Conservation (phyloP, 2,113 vertebrate species). For the Mesocricetus auratus region DNA sequence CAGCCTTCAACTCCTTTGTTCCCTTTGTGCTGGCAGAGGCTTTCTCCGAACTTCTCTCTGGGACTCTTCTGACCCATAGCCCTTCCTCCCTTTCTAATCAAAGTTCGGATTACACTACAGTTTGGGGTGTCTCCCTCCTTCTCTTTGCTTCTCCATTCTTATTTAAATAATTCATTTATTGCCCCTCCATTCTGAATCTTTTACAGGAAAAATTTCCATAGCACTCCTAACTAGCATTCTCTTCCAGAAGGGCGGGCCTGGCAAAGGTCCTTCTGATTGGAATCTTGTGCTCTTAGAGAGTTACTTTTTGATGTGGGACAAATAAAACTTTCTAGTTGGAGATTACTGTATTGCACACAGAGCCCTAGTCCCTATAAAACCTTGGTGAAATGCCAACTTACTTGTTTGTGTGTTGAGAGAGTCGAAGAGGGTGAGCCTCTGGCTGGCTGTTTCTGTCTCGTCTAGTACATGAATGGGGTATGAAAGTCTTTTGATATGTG, state of each 20-base stretch:
- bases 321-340: neutral
- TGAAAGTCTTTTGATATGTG: neutral
- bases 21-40: neutral
- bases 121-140: neutral
- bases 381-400: neutral
- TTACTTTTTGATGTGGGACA: neutral
- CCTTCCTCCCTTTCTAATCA: neutral
- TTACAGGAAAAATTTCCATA: neutral
- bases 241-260: neutral
- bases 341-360: neutral
- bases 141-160: neutral
- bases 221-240: neutral
- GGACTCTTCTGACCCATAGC: neutral
- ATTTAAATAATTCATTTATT: no score
- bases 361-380: neutral
- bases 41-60: neutral
- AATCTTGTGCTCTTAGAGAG: neutral
- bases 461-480: neutral
- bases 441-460: neutral
- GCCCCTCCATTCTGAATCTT: neutral
- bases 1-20: neutral
- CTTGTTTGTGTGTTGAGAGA: neutral
- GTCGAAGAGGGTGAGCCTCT: neutral
- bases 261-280: neutral
- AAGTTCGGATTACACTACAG: neutral